Base-by-base conservation (phyloP, 23 tunicate genomes). In the Trididemnum nubilum region DNA sequence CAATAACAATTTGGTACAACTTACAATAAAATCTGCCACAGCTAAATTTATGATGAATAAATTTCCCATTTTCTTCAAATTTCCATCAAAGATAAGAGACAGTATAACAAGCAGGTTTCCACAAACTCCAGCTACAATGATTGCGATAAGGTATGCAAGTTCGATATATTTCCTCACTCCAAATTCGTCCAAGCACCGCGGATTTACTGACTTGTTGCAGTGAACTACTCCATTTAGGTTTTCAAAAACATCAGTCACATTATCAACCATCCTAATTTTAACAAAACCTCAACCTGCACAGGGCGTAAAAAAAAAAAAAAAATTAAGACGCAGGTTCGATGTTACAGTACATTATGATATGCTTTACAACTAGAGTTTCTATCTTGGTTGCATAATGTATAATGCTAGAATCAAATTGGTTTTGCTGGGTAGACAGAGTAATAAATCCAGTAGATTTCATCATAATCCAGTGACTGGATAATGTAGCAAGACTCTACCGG, bases 41-140 rank as follows among this genome's bases (percentile, higher is more conserved):
- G 67, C 21, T 25, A 61, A 61, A 25, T 61, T 61, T 26, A 61
- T 61, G 27, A 61, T 61, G n/a, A 61, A 61, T 4, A 61, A 26
- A 22, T 61, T 61, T 61, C 67, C 67, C 4, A 4, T 15, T 22
- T 61, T 61, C 5, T 21, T 21, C 5, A 4, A 25, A 12, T 25
- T 61, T 61, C 67, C 67, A 61, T 21, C 27, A 15, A 61, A 25
- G 5, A 12, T 4, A 22, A 61, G 15, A 12, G 67, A 61, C 5
- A 61, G n/a, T 21, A 61, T 61, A 5, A 61, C 67, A n/a, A 61
- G 67, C 67, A 61, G 27, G 67, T 61, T 61, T 21, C 67, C 67
- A 61, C 15, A 61, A 25, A n/a, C 29, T n/a, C 67, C 67, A 25
- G 29, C 29, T 4, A 15, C 27, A 61, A 5, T 61, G 26, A 61